Base-by-base conservation (phyloP, 1,140 invertebrate genomes). In the Phenacoccus solenopsis region DNA sequence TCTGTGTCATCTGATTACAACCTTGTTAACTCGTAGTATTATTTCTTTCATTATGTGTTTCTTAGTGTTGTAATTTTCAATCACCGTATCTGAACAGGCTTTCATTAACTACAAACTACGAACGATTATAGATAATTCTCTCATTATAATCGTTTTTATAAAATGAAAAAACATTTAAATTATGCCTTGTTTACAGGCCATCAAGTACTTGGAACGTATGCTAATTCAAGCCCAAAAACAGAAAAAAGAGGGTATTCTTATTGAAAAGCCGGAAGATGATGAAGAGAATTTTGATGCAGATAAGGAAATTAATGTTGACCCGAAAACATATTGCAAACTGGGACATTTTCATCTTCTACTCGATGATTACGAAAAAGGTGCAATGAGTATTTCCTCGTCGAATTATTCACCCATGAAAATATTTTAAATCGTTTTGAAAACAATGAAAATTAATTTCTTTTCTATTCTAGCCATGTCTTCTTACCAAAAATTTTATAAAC, bases 301-400 rank as follows among this genome's bases (percentile, higher is more conserved):
- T 67, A 86, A 87, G 74, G 86, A 86, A 68, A 89, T 90, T 69
- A 87, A 86, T 74, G 90, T 95, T 69, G 90, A 95, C 80, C 87
- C 91, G 0, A 91, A 91, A 78, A 93, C 93, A 12, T 96, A 91
- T 77, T 95, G 93, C 75, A 94, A 94, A 81, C 80, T 98, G 27
- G 94, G 94, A 1, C 94, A 98, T 82, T 92, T 96, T 76, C 91
- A 96, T 81, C 83, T 97, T 5, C 81, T 97, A 0, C 80, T 96
- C 3, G 91, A 93, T 81, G 90, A 96, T 78, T 95, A 91, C 81
- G 82, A 85, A 27, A 95, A 96, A 89, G 91, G 91, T 93, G 82
- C 73, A n/a, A n/a, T n/a, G n/a, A n/a, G n/a, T n/a, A n/a, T 16
- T n/a, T 16, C 21, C 13, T 69, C 7, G 12, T 69, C 28, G n/a